These are phyloP conservation scores for Melanerpes formicivorus DNA, from an alignment of 2,113 vertebrate genomes.

Conservation along the genomic window DNA sequence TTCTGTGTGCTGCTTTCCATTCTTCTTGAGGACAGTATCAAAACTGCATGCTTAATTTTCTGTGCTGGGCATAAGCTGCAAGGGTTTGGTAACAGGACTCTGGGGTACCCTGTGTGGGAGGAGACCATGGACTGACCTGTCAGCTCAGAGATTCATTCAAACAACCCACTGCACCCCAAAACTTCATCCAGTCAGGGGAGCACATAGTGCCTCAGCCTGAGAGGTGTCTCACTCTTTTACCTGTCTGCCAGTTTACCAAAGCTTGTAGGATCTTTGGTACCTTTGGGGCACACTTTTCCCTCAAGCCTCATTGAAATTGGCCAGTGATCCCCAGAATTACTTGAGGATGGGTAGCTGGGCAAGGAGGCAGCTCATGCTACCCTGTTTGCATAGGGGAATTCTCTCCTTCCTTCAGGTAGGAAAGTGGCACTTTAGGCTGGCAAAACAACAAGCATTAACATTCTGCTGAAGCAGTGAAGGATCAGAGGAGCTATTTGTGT, in stretches of 20 bases:
- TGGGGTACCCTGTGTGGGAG: accelerated
- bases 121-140: accelerated
- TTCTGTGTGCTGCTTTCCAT: accelerated
- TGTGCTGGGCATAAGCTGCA: too few relatives aligned
- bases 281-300: neutral
- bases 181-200: neutral
- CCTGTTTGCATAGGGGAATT: neutral
- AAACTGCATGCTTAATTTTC: accelerated
- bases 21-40: accelerated
- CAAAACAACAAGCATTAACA: neutral
- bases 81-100: neutral
- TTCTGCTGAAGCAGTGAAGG: neutral
- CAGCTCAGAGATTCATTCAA: neutral
- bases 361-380: neutral
- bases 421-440: neutral
- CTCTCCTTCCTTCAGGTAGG: neutral
- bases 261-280: neutral
- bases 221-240: accelerated
- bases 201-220: accelerated
- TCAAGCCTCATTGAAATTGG: neutral
- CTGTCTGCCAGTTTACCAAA: neutral
- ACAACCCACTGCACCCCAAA: neutral
- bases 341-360: neutral
- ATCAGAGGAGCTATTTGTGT: neutral
- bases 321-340: neutral